Percentiles rank a stretch among this genome's conserved stretches.
Evolutionary conservation across 2,113 vertebrate genomes (phyloP).

Genomic region (Neopipo cinnamomea): DNA sequence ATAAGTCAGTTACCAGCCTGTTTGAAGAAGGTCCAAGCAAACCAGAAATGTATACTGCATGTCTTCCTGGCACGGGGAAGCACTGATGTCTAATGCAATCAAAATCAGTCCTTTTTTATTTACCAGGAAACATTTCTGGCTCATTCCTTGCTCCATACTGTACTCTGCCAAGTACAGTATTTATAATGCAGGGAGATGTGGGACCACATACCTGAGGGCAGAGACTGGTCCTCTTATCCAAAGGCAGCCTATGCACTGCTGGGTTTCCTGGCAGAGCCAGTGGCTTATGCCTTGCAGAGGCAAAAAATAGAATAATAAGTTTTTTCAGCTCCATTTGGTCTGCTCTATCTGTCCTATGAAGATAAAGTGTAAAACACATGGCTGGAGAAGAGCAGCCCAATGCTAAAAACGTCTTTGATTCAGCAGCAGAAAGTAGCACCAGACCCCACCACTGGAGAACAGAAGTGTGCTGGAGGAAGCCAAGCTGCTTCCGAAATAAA

Average conservation of each 20-base stretch:
- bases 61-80: neutral
- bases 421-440: neutral
- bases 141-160: neutral
- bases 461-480: neutral
- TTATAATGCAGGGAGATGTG: neutral
- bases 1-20: constrained; percentile 31
- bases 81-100: constrained; percentile 36
- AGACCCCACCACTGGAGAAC: neutral
- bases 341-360: neutral
- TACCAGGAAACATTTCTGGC: constrained; percentile 19
- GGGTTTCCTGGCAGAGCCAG: neutral
- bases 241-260: neutral
- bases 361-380: neutral
- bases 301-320: neutral
- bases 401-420: neutral
- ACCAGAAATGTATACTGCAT: neutral
- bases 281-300: neutral
- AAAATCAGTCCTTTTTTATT: constrained; percentile 25
- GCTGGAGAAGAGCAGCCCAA: neutral
- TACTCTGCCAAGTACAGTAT: constrained; percentile 4
- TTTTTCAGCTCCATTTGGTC: neutral
- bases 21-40: constrained; percentile 50
- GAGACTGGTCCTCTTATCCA: neutral
- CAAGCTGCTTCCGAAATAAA: neutral
- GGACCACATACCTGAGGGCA: neutral